These are phyloP conservation scores for Squalus acanthias DNA, from an alignment of 2,797 vertebrate genomes.

Conservation along the genomic window DNA sequence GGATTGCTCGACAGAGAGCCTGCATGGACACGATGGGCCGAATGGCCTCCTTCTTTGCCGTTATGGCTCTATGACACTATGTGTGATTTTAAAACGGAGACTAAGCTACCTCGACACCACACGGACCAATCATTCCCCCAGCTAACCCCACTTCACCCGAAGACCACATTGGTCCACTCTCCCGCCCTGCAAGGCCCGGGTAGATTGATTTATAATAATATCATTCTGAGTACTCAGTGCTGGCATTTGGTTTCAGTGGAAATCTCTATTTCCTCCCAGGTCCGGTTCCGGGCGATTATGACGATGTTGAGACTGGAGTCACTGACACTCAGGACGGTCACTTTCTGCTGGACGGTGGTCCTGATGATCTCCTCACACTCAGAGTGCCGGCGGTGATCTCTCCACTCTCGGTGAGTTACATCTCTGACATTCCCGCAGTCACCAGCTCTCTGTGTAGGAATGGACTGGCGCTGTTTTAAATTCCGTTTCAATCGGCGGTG, in stretches of 20 bases:
- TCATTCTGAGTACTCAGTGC: no score
- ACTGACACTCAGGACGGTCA: not conserved
- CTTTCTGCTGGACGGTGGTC: not conserved
- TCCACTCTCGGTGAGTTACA: not conserved
- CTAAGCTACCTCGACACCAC: no score
- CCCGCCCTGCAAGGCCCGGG: not conserved
- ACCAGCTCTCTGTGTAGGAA: no score
- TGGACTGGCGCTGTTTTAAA: no score
- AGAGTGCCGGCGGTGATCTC: not conserved
- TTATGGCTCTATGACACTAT: no score
- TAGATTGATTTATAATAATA: not conserved
- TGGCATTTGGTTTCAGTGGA: not conserved
- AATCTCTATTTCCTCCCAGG: not conserved
- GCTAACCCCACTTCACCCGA: not conserved
- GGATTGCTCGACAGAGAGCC: no score
- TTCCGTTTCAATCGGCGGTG: not conserved
- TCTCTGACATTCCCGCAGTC: no score
- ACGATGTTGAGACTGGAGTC: not conserved
- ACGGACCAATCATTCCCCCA: not conserved
- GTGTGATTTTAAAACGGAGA: not conserved
- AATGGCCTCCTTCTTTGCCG: no score
- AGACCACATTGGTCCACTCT: no score
- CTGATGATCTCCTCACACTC: not conserved
- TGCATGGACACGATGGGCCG: no score
- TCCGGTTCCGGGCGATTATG: not conserved